Conservation (phyloP, 2,113 vertebrate genomes). For the Apistogramma diplotaenia region DNA sequence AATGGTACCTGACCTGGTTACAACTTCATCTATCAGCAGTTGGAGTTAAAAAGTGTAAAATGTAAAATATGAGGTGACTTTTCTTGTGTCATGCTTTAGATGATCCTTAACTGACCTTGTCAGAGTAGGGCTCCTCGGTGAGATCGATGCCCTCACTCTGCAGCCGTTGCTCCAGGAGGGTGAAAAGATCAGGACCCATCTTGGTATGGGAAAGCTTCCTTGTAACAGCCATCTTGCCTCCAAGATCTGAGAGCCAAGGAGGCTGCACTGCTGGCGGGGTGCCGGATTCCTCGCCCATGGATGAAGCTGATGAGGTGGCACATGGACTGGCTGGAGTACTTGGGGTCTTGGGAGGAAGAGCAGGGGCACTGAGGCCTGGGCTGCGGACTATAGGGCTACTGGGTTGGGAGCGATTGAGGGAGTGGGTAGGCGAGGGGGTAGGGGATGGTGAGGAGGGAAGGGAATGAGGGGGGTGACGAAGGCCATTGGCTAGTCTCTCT, state of each 20-base stretch:
- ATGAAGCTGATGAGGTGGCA: conserved; percentile 67
- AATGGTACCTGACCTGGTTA: not conserved
- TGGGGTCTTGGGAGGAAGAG: conserved; percentile 80
- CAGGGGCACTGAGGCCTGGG: conserved; percentile 68
- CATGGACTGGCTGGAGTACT: conserved; percentile 65
- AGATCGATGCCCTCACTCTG: conserved; percentile 89
- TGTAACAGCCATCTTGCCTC: conserved; percentile 81
- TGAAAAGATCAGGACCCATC: conserved; percentile 83
- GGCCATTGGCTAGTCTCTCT: conserved; percentile 89
- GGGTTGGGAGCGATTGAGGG: conserved; percentile 61
- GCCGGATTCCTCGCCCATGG: conserved; percentile 70
- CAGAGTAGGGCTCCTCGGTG: conserved; percentile 95
- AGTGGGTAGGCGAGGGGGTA: conserved; percentile 78
- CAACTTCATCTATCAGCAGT: not conserved
- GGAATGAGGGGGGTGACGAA: conserved; percentile 74
- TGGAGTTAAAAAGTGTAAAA: not conserved
- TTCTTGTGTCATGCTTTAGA: not conserved
- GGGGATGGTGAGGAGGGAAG: conserved; percentile 77
- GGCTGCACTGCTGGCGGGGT: conserved; percentile 75
- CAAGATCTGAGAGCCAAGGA: conserved; percentile 87
- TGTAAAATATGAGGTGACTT: not conserved
- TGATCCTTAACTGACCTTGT: conserved; percentile 83
- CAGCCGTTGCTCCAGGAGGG: conserved; percentile 86
- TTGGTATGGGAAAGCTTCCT: conserved; percentile 86
- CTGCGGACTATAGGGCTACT: conserved; percentile 57